Base-by-base conservation (phyloP, 2,113 vertebrate genomes). In the Corydoras sp. region DNA sequence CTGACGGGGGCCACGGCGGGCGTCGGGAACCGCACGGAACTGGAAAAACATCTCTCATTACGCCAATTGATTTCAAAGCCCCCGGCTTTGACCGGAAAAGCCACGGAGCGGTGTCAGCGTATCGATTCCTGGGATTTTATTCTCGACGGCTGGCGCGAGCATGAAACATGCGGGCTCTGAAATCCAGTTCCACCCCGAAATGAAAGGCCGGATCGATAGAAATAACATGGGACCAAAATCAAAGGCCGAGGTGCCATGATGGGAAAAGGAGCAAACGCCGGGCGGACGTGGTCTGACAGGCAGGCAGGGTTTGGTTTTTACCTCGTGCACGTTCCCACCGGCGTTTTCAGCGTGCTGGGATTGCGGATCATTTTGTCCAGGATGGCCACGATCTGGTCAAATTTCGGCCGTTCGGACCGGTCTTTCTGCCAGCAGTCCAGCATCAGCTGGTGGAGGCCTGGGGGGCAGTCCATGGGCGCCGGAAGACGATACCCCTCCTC, bases 301-400 rank as follows among this genome's bases (percentile, higher is more conserved):
- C 8, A 35, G 35, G 18, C 15, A 1, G 5, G 31, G 11, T 50
- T 5, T 6, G 8, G 3, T 29, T 7, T 88, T 92, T 87, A 98
- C 97, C 97, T 92, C 76, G 92, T 97, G 87, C 95, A 98, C 0
- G 95, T 97, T 84, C 95, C 95, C 85, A 95, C 84, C 9, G 95
- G 93, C 14, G 96, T 96, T 90, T 99, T 99, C 86, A 99, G 85
- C 35, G 94, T 98, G 85, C 93, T 98, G 67, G 97, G 97, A 65
- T 99, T 99, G 72, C 97, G 93, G 84, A 99, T 99, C 97, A 99
- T 99, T 90, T 99, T 99, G 83, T 99, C 97, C 50, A 99, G 90
- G 86, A 99, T 94, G 80, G 94, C 92, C 59, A 99, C 95, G 82
- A 98, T 98, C 85, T 99, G 97, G 75, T 98, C 97, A 76, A 99